Percentiles rank a stretch among this genome's conserved stretches.
phyloP scores from a whole-genome alignment of 2,113 vertebrate genomes.

The Sardina pilchardus region DNA sequence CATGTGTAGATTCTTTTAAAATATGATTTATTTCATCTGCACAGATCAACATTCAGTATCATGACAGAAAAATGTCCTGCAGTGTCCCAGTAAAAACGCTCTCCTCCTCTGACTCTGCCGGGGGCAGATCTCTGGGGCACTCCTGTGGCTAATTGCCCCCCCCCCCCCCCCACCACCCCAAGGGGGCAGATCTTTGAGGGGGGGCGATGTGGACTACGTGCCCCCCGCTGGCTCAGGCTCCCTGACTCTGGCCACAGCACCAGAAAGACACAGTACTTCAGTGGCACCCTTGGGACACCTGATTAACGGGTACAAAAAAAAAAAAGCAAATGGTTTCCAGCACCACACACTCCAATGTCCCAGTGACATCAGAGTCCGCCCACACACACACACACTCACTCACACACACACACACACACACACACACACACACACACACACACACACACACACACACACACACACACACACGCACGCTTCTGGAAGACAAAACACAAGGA shows the following conservation, averaged over 20 bases:
- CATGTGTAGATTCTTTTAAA: conserved; percentile 10
- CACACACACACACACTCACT: not conserved
- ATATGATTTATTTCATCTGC: conserved; percentile 38
- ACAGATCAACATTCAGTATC: conserved; percentile 35
- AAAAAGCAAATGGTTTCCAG: conserved; percentile 43
- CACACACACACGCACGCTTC: not conserved
- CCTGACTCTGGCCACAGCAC: not conserved
- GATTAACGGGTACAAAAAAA: not conserved
- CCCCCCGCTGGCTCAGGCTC: not conserved
- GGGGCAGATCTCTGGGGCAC: not conserved
- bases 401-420: not conserved
- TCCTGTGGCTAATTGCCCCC: not conserved
- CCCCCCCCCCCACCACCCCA: not conserved
- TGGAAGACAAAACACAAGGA: not conserved
- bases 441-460: not conserved
- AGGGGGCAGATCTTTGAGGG: not conserved
- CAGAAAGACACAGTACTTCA: conserved; percentile 22
- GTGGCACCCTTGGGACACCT: conserved; percentile 10
- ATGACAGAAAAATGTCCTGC: conserved; percentile 9
- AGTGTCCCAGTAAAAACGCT: not conserved
- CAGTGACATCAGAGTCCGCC: not conserved
- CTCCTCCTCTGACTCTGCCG: not conserved
- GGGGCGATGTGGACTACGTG: not conserved
- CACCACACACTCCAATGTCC: conserved; percentile 31
- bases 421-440: not conserved